Conservation (phyloP, 2,113 vertebrate genomes). For the Octodon degus region DNA sequence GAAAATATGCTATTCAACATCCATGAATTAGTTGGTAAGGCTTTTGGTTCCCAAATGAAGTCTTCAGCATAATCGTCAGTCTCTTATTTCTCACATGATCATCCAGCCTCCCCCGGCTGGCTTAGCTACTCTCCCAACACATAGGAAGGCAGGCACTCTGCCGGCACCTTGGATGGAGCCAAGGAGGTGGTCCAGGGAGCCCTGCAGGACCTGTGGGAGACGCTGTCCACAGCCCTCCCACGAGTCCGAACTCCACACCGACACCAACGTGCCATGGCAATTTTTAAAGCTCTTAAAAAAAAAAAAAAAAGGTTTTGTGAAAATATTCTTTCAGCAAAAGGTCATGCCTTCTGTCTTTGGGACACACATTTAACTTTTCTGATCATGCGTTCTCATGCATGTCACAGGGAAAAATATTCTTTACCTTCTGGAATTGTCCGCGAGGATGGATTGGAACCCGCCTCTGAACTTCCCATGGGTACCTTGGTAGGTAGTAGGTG, state of each 20-base stretch:
- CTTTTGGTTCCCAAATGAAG: slow-evolving; percentile 79
- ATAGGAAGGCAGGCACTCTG: not conserved
- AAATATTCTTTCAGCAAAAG: not conserved
- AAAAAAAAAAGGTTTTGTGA: not conserved
- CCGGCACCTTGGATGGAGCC: not conserved
- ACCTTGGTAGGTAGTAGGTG: slow-evolving; percentile 45
- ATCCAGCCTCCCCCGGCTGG: slow-evolving; percentile 77
- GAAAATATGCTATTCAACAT: slow-evolving; percentile 79
- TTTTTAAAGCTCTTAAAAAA: not conserved
- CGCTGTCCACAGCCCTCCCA: not conserved
- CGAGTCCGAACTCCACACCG: not conserved
- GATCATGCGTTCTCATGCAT: not conserved
- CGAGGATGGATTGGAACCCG: not conserved
- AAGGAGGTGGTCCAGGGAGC: not conserved
- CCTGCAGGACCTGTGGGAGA: not conserved
- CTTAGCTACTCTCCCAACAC: not conserved
- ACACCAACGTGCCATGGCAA: not conserved
- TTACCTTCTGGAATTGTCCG: not conserved
- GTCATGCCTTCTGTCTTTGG: not conserved
- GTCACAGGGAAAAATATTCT: not conserved
- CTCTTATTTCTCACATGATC: slow-evolving; percentile 51
- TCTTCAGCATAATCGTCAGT: slow-evolving; percentile 72
- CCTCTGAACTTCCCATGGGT: not conserved
- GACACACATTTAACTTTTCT: not conserved
- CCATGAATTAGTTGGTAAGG: slow-evolving; percentile 71